Base-by-base conservation (phyloP, 2,888 invertebrate species). In the Epistrophe eligans region DNA sequence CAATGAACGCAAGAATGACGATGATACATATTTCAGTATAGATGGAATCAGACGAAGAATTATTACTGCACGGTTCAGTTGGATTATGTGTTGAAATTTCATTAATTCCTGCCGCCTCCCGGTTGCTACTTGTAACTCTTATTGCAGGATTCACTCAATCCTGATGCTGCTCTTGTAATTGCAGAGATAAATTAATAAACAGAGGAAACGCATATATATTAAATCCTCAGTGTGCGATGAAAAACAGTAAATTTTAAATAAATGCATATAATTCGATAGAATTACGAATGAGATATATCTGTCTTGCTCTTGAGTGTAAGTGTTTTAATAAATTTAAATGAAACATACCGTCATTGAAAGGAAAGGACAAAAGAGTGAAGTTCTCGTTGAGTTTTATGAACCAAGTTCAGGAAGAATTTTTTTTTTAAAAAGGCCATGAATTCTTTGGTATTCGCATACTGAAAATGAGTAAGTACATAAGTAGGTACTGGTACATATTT, bases 31-130 rank as follows among this genome's bases (percentile, higher is more conserved):
- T 50, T 19, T 24, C 38, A 13, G 15, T 11, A 28, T 45, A 19
- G 17, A 62, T 66, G 40, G 32, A 70, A 60, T 74, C 70, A 48
- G 62, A 72, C 71, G 38, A 70, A 77, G 77, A 77, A 81, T 81
- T 81, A 81, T 73, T 67, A 57, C 77, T 35, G 50, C 50, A 60
- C 35, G 71, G 71, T 74, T 77, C 82, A 71, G 71, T 71, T n/a
- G 85, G 82, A 82, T 87, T 82, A 87, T 79, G 73, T 87, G 85
- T 76, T 74, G 85, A 87, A 82, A 87, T 87, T 87, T 87, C 85
- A 82, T 87, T 87, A 87, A 87, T 82, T 82, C 82, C 55, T 87
- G 74, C 45, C 58, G 77, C 45, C 77, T 55, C 62, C 32, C 50
- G 50, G 62, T 55, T 62, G 62, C 58, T 73, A n/a, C 17, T n/a